Percentiles rank a stretch among this genome's conserved stretches.
Conservation (phyloP, 2,888 invertebrate genomes). For the Platycheirus rosarum region DNA sequence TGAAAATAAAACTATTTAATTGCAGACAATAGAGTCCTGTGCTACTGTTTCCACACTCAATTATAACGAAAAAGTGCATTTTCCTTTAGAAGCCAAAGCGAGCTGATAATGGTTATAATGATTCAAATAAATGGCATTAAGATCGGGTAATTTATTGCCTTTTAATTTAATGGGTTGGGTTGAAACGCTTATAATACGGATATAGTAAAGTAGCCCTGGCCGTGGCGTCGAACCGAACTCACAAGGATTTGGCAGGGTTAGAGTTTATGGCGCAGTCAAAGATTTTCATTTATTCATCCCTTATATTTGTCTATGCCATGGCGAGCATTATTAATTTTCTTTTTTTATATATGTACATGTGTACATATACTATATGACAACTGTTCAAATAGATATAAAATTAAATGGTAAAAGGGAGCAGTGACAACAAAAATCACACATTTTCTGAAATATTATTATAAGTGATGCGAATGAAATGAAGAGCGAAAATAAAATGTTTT, state of each 20-base stretch:
- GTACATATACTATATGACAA: too few species aligned
- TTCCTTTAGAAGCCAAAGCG: slow-evolving; percentile 36
- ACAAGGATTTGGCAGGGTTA: slow-evolving; percentile 15
- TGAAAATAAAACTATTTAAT: slow-evolving; percentile 29
- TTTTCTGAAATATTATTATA: slow-evolving; percentile 46
- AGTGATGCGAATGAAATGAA: slow-evolving; percentile 14
- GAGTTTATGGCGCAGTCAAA: not conserved
- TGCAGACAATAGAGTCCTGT: slow-evolving; percentile 32
- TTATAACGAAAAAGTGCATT: slow-evolving; percentile 59
- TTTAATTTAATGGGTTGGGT: slow-evolving; percentile 82
- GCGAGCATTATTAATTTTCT: slow-evolving; percentile 9
- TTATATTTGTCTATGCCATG: slow-evolving; percentile 27
- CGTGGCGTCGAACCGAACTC: not conserved
- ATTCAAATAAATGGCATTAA: slow-evolving; percentile 79
- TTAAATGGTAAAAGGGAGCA: slow-evolving; percentile 39
- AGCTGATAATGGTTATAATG: slow-evolving; percentile 71
- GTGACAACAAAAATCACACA: slow-evolving; percentile 46
- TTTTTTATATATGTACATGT: too few species aligned
- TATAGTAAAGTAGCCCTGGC: slow-evolving; percentile 19
- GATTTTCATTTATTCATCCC: slow-evolving; percentile 61
- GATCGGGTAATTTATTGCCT: slow-evolving; percentile 81
- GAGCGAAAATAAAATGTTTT: not conserved
- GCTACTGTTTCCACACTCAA: slow-evolving; percentile 49
- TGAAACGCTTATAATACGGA: slow-evolving; percentile 47
- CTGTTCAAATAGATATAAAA: slow-evolving; percentile 61